phyloP scores from a whole-genome alignment of 2,797 vertebrate species.

The Tangara arthus region DNA sequence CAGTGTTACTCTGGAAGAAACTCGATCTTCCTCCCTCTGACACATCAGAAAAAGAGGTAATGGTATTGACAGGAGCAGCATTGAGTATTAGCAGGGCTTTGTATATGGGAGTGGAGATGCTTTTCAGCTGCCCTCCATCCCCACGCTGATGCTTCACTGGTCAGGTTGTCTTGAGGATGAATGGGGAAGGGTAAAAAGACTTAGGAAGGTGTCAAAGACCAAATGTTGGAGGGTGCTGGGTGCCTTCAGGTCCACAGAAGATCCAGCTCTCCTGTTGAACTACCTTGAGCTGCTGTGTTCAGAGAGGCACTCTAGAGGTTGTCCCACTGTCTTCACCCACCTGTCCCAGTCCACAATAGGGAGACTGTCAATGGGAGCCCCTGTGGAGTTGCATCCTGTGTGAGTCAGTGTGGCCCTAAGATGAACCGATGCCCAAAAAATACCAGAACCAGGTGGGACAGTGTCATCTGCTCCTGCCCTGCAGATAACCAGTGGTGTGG shows the following conservation, averaged over 20 bases:
- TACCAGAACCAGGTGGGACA: not conserved
- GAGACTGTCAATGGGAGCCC: rapidly evolving
- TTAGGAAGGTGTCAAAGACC: not conserved
- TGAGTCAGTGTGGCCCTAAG: not conserved
- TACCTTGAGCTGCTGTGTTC: not conserved
- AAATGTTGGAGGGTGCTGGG: not conserved
- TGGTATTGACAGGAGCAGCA: not conserved
- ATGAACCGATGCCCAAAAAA: not conserved
- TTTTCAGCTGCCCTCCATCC: not conserved
- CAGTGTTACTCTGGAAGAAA: not conserved
- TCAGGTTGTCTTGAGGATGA: not conserved
- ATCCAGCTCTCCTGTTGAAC: not conserved
- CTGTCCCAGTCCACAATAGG: not conserved
- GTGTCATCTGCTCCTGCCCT: not conserved
- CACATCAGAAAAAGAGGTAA: not conserved
- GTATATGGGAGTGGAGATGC: not conserved
- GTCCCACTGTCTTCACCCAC: not conserved
- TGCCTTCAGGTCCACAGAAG: not conserved
- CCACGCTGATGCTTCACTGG: not conserved
- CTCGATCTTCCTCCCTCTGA: not conserved
- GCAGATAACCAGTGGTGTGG: not conserved
- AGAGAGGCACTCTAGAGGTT: not conserved
- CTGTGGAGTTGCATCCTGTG: not conserved
- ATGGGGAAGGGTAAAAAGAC: not conserved
- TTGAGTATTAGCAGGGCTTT: not conserved